Base-by-base conservation (phyloP, 2,113 vertebrate genomes). In the Brevimyrus niger region DNA sequence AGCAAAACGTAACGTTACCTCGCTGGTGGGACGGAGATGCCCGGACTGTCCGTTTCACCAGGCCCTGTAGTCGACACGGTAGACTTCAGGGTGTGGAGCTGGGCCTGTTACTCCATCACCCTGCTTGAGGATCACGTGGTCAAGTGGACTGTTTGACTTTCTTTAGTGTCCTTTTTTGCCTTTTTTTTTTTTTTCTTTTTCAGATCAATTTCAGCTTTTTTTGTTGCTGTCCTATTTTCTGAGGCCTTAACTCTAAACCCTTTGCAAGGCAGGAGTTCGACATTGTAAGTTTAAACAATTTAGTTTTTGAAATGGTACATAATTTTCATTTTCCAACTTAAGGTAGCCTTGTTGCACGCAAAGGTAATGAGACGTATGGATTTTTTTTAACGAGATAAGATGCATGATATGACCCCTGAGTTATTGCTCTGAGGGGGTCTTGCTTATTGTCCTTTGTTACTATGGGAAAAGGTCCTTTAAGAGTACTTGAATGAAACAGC, bases 181-280 rank as follows among this genome's bases (percentile, higher is more conserved):
- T 46, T 86, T 44, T 90, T 83, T 93, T 85, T 86, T 44, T 92
- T 91, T 89, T 87, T 91, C 31, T 87, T 61, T 89, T 90, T 92
- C 83, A 90, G 91, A 86, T 91, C 91, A 91, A 51, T 91, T 87
- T 87, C 35, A 48, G 90, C 91, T 17, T 61, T 95, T 91, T 92
- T 90, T 93, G 92, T 94, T 85, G 92, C 85, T 91, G 96, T 96
- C 96, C 87, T 38, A 15, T 91, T 94, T 96, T 94, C 95, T 94
- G 96, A 96, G 96, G 97, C 97, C 97, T 95, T 96, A 95, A 93
- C 94, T 88, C 96, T 96, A 94, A 95, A 93, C 91, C 95, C 88
- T 92, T 93, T 93, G 84, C 47, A 46, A 51, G 91, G 90, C 91
- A 94, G 92, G 93, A 93, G 95, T 94, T 96, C 10, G 92, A 95